These are phyloP conservation scores for Larimichthys crocea DNA, from an alignment of 2,113 vertebrate genomes.

Conservation along the genomic window DNA sequence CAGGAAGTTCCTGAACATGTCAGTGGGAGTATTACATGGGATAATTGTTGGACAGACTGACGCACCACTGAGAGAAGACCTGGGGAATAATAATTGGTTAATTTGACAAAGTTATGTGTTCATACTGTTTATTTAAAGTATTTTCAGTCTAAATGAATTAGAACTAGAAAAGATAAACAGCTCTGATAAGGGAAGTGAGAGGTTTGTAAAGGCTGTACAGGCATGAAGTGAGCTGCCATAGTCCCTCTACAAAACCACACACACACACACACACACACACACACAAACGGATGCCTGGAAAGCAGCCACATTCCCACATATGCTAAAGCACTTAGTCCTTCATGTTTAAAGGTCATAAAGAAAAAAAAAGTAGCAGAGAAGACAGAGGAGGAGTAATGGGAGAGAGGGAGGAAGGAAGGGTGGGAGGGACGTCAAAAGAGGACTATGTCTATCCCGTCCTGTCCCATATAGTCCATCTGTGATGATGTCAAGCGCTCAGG, in stretches of 20 bases:
- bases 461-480: constrained; percentile 38
- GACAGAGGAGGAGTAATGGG: constrained; percentile 37
- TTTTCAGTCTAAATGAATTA: not conserved
- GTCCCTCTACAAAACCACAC: not conserved
- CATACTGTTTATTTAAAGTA: not conserved
- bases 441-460: constrained; percentile 34
- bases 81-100: not conserved
- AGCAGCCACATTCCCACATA: constrained; percentile 82
- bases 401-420: constrained; percentile 14
- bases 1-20: constrained; percentile 69
- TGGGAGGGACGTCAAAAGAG: constrained; percentile 20
- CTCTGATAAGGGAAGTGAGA: not conserved
- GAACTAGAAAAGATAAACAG: not conserved
- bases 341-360: constrained; percentile 65
- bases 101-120: not conserved
- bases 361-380: constrained; percentile 37
- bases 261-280: constrained; percentile 24
- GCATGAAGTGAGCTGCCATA: constrained; percentile 5
- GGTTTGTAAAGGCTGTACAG: not conserved
- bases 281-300: constrained; percentile 66
- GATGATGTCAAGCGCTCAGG: constrained; percentile 50
- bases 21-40: constrained; percentile 43
- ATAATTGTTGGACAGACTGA: constrained; percentile 12
- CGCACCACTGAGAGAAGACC: not conserved
- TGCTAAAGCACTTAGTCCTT: constrained; percentile 75